Evolutionary conservation across 64 coral and sea anemone genomes (phyloP), one percentile per base, ranked within the genome.

Genomic region (Dendrophyllia cribrosa): DNA sequence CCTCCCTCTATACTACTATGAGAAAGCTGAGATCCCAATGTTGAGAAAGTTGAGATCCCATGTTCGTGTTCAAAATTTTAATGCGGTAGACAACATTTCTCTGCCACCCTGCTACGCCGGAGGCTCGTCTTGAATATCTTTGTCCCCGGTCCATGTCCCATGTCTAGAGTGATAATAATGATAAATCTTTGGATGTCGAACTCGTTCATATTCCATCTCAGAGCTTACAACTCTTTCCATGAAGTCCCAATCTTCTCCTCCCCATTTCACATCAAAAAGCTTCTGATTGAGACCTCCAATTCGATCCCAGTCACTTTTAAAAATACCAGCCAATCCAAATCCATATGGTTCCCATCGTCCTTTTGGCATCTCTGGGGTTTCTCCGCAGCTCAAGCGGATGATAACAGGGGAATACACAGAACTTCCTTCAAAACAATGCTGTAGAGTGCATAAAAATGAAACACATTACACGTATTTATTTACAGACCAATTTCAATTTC

Each of bases 201-300:
- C 23, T 70, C 96, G 76, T 26, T 98, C 96, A 79, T 89, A 98
- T 59, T 98, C 96, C 65, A 98, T 70, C 6, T 93, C 93, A 74
- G 65, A 66, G 16, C 72, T 66, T 51, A 95, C 89, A 51, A 95
- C 61, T 48, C 89, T 89, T 55, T 98, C 96, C 93, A 98, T 95
- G 43, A 98, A 46, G 17, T 98, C 96, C 96, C 96, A 98, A 72
- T 98, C 96, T 14, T 98, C 96, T 34, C 96, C 93, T 60, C 96
- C 96, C 96, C 96, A 98, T 49, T 88, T 88, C 74, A 77, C 74
- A 49, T 75, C 88, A 68, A 89, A 89, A 4, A 66, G 88, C n/a
- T 95, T 66, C 24, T 93, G 91, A 24, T 95, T 80, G 74, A 98
- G 89, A 55, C 96, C 96, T 15, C 93, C 89, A 78, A 98, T 78